Percentiles rank a stretch among this genome's conserved stretches.
phyloP scores from a whole-genome alignment of 2,113 vertebrate genomes.

The Cyanocitta stelleri region DNA sequence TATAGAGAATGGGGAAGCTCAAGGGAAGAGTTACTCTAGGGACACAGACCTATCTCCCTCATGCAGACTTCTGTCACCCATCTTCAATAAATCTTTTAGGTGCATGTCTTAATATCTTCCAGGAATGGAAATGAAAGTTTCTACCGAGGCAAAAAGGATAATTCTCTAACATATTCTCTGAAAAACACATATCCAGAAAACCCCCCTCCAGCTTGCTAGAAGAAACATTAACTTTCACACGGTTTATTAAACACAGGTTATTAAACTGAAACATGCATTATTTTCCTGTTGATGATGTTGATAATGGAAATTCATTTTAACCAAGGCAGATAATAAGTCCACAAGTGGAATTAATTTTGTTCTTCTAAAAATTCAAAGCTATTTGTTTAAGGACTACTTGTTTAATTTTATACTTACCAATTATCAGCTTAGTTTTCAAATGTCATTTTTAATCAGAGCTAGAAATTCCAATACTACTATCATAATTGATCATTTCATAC shows the following conservation, averaged over 20 bases:
- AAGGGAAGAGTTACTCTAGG: not conserved
- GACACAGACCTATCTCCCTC: not conserved
- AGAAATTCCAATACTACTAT: not conserved
- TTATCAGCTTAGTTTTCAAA: not conserved
- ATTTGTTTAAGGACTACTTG: not conserved
- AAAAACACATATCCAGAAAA: not conserved
- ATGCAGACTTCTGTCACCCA: not conserved
- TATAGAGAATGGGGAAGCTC: not conserved
- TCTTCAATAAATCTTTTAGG: not conserved
- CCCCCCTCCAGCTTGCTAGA: not conserved
- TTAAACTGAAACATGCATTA: not conserved
- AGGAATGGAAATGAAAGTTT: not conserved
- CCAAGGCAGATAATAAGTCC: not conserved
- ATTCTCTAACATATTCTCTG: not conserved
- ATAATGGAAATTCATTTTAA: not conserved
- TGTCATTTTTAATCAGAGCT: not conserved
- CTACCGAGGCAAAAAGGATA: not conserved
- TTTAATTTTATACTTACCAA: not conserved
- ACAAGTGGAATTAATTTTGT: not conserved
- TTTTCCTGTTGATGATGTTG: not conserved
- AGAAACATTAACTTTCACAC: not conserved
- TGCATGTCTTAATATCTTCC: not conserved
- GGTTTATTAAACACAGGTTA: not conserved
- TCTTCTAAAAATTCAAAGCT: not conserved
- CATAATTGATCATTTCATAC: not conserved